Evolutionary conservation across 2,888 invertebrate species (phyloP).

Genomic region (Unio pictorum): DNA sequence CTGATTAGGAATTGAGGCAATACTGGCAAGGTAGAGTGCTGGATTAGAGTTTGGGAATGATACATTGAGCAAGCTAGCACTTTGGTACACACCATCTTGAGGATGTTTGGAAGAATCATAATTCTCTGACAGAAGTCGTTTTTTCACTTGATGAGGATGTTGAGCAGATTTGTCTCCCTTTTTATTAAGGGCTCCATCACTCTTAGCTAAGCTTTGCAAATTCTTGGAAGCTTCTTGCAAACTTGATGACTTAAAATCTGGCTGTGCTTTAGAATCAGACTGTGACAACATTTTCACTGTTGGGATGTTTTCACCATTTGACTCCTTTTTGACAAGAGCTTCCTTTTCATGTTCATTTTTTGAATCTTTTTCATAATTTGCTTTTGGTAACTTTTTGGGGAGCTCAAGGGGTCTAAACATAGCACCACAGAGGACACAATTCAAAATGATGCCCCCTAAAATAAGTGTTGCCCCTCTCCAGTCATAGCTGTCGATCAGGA

Average conservation of each 20-base stretch:
- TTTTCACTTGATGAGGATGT: neutral
- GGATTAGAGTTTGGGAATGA: slow-evolving; percentile 70
- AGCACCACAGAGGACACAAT: slow-evolving; percentile 91
- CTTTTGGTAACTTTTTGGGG: slow-evolving; percentile 75
- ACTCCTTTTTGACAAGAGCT: slow-evolving; percentile 13
- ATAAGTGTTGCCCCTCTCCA: slow-evolving; percentile 92
- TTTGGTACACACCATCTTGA: slow-evolving; percentile 86
- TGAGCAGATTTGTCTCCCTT: slow-evolving; percentile 5
- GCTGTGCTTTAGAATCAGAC: neutral
- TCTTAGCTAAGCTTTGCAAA: slow-evolving; percentile 16
- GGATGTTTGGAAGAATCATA: slow-evolving; percentile 9
- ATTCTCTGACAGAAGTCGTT: slow-evolving; percentile 25
- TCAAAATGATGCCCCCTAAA: slow-evolving; percentile 86
- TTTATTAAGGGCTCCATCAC: slow-evolving; percentile 42
- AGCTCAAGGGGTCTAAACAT: slow-evolving; percentile 88
- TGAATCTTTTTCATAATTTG: slow-evolving; percentile 9
- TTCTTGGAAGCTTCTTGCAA: slow-evolving; percentile 6
- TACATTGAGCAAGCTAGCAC: slow-evolving; percentile 81
- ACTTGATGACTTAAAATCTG: neutral
- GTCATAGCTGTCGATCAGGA: slow-evolving; percentile 80
- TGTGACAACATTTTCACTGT: slow-evolving; percentile 1
- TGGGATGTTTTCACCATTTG: neutral
- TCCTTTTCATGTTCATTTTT: slow-evolving; percentile 15
- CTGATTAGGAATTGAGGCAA: slow-evolving; percentile 61
- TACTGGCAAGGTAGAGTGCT: slow-evolving; percentile 65